Percentiles rank a stretch among this genome's conserved stretches.
Conservation (phyloP, 2,888 invertebrate species). For the Papilio protenor region DNA sequence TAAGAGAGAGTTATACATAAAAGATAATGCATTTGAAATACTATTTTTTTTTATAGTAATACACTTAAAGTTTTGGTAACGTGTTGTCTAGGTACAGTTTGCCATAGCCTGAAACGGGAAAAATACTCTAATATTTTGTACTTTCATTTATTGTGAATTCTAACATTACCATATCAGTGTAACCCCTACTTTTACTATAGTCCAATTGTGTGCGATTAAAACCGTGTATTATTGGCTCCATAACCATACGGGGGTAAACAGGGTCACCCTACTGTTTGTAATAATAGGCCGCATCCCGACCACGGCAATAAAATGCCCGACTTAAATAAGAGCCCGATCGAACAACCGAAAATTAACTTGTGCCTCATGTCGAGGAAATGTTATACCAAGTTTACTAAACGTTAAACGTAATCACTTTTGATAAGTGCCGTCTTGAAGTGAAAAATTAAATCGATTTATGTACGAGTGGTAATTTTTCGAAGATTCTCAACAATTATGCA, state of each 20-base stretch:
- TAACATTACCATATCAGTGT: no score
- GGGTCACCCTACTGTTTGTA: constrained; percentile 49
- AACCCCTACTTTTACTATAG: neutral
- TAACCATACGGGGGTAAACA: constrained; percentile 45
- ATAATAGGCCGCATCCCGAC: constrained; percentile 56
- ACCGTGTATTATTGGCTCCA: neutral
- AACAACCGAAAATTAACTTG: constrained; percentile 49
- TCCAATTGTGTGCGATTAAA: neutral
- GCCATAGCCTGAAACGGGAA: no score
- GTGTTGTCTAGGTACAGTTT: no score
- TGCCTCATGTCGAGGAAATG: constrained; percentile 43
- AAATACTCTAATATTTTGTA: no score
- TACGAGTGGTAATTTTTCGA: neutral
- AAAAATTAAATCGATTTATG: neutral
- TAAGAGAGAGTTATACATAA: no score
- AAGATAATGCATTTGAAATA: no score
- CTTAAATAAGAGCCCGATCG: constrained; percentile 58
- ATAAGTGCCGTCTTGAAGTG: neutral
- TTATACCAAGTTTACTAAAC: constrained; percentile 6
- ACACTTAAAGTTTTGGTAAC: no score
- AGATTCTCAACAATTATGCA: neutral
- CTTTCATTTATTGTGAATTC: no score
- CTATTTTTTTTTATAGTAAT: no score
- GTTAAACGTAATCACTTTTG: neutral
- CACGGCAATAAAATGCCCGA: constrained; percentile 63